Percentiles rank a stretch among this genome's conserved stretches.
Conservation (phyloP, 2,888 invertebrate species). For the Apomyelois bistriatella region DNA sequence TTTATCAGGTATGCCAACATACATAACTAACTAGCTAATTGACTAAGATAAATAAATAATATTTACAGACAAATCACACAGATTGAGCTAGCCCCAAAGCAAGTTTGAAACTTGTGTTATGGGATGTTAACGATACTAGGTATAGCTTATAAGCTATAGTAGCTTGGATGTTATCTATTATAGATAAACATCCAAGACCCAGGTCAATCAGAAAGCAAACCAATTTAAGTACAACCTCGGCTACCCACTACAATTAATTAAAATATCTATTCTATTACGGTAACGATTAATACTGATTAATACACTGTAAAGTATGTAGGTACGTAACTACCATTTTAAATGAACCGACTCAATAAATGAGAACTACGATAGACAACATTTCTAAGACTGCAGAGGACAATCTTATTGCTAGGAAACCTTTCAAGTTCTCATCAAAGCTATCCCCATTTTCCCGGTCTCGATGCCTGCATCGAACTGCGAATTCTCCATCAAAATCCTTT, state of each 20-base stretch:
- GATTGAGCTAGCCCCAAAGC: too few relatives aligned
- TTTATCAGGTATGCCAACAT: too few relatives aligned
- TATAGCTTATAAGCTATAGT: too few relatives aligned
- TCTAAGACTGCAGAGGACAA: slow-evolving; percentile 59
- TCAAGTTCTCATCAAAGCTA: slow-evolving; percentile 70
- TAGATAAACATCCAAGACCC: too few relatives aligned
- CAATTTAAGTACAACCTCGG: background rate
- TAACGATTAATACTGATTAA: background rate
- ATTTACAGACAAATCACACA: too few relatives aligned
- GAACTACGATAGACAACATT: slow-evolving; percentile 42
- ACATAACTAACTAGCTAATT: too few relatives aligned
- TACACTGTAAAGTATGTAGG: too few relatives aligned
- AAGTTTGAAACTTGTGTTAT: too few relatives aligned
- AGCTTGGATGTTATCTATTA: too few relatives aligned
- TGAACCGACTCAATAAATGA: slow-evolving; percentile 22
- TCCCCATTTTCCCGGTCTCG: slow-evolving; percentile 39
- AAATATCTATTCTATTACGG: background rate
- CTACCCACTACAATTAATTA: background rate
- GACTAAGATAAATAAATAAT: too few relatives aligned
- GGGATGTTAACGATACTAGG: too few relatives aligned
- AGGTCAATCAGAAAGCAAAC: too few relatives aligned
- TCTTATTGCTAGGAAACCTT: slow-evolving; percentile 67
- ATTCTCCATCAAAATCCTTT: slow-evolving; percentile 43
- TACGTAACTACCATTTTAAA: background rate
- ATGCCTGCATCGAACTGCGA: slow-evolving; percentile 41